Percentiles rank a stretch among this genome's conserved stretches.
These are phyloP conservation scores for Eristalinus sepulchralis DNA, from an alignment of 2,888 invertebrate genomes.

Conservation along the genomic window DNA sequence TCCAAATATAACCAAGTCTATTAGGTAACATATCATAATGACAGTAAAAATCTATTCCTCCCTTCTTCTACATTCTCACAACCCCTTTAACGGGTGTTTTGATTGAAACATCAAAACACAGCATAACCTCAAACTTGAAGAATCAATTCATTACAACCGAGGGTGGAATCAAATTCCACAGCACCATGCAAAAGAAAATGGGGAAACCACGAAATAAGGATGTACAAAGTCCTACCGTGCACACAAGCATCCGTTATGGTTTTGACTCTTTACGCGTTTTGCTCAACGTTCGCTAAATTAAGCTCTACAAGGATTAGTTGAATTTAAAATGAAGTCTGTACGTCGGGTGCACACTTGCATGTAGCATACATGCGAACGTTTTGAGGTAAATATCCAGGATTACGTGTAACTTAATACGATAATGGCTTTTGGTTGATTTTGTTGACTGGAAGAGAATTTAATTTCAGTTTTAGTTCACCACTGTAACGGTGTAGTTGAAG, in stretches of 20 bases:
- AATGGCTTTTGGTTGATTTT: conserved; percentile 44
- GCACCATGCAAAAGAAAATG: background rate
- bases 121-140: background rate
- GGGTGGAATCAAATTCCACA: background rate
- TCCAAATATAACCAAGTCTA: background rate
- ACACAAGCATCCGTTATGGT: background rate
- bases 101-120: background rate
- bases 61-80: background rate
- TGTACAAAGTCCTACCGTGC: background rate
- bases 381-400: conserved; percentile 49
- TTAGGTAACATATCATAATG: background rate
- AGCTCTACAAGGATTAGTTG: background rate
- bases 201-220: background rate
- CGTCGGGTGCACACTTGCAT: background rate
- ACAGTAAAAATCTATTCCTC: background rate
- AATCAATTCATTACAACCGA: background rate
- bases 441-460: background rate
- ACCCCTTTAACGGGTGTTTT: background rate
- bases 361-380: background rate
- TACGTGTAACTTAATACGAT: conserved; percentile 58
- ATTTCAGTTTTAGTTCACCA: background rate
- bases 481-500: background rate
- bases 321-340: background rate
- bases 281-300: background rate
- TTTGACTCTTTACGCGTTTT: background rate